Evolutionary conservation across 2,888 invertebrate species (phyloP).

Genomic region (Hirtodrosophila histrioides): DNA sequence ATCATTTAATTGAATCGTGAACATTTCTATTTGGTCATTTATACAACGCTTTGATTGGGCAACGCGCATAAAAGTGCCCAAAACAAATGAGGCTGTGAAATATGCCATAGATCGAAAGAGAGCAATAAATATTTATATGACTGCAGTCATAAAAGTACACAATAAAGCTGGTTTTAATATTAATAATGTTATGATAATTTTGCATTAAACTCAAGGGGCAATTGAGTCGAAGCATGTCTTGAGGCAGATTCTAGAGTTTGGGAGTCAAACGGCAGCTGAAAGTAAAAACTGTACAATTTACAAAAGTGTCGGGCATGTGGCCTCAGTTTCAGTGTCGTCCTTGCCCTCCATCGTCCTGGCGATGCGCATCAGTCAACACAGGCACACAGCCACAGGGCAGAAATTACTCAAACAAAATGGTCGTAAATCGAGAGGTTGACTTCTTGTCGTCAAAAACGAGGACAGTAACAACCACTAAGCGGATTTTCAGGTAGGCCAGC

Average conservation of each 20-base stretch:
- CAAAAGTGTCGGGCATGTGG: conserved; percentile 64
- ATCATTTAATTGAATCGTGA: conserved; percentile 75
- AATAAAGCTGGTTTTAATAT: conserved; percentile 24
- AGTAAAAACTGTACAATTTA: conserved; percentile 70
- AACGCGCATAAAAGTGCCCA: conserved; percentile 42
- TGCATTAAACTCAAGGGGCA: conserved; percentile 9
- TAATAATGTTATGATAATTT: conserved; percentile 22
- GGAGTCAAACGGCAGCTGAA: conserved; percentile 58
- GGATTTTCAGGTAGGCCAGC: conserved; percentile 65
- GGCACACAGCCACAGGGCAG: conserved; percentile 34
- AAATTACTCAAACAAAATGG: conserved; percentile 83
- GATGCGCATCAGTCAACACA: conserved; percentile 58
- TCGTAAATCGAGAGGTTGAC: conserved; percentile 83
- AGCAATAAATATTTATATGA: conserved; percentile 52
- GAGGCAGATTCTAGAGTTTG: conserved; percentile 24
- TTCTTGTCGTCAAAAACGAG: conserved; percentile 79
- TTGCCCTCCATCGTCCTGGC: conserved; percentile 29
- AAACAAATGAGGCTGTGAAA: conserved; percentile 64
- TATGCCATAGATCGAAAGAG: conserved; percentile 37
- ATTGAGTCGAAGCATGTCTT: conserved; percentile 13
- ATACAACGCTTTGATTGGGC: conserved; percentile 46
- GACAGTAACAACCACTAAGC: conserved; percentile 73
- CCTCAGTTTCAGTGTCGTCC: conserved; percentile 5
- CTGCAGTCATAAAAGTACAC: conserved; percentile 38
- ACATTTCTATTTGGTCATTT: conserved; percentile 63